Base-by-base conservation (phyloP, 2,797 vertebrate genomes). In the Dryobates pubescens region DNA sequence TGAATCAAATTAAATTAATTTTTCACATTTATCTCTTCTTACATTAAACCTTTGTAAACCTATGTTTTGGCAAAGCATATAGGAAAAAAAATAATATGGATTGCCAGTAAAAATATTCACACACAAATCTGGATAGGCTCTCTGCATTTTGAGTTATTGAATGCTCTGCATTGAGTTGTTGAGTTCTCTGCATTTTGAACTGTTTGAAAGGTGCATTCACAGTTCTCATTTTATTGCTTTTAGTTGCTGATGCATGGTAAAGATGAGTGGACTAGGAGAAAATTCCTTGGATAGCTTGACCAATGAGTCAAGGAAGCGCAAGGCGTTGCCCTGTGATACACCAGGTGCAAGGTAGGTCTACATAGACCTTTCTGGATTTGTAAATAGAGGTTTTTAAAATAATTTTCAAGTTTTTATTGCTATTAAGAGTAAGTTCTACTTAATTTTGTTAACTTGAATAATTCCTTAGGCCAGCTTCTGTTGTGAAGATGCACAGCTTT, bases 251-350 rank as follows among this genome's bases (percentile, higher is more conserved):
- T 98, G 98, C 97, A 87, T 97, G 97, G 95, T 98, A 97, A 99
- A 97, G 92, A 99, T 99, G 99, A 99, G 99, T 92, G 98, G 98
- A 92, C 95, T 99, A 96, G 98, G 98, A 97, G 99, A 99, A 96
- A 99, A 98, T 96, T 97, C 98, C 89, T 97, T 99, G 97, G 99
- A 99, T 96, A 98, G 98, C 10, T 95, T 99, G 98, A 98, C 98
- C 97, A 98, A 97, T 23, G 98, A 99, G 93, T 98, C 99, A 84
- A 97, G 98, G 95, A 99, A 99, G 95, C 98, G 99, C 88, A 99
- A 99, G 97, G 96, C 98, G 77, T 98, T 99, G 94, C 98, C 98
- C 80, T 99, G 98, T 94, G 99, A 99, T 96, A 97, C 98, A 45
- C 98, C 98, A 24, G 98, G 98, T 88, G 97, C 98, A 75, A 98